Evolutionary conservation across 2,113 vertebrate species (phyloP).

Genomic region (Dromiciops gliroides): DNA sequence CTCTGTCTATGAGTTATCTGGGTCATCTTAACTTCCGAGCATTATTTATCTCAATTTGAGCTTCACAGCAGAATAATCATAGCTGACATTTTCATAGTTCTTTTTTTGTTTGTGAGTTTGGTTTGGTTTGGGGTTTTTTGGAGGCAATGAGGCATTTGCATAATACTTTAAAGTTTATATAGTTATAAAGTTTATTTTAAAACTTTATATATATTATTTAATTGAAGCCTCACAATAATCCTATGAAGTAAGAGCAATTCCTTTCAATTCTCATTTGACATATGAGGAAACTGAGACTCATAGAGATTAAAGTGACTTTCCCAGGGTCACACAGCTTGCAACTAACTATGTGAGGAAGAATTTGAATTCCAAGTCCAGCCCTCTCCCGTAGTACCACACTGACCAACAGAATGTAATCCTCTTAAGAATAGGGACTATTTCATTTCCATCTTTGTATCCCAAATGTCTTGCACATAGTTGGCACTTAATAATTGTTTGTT

Average conservation of each 20-base stretch:
- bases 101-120: neutral
- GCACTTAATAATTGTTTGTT: neutral
- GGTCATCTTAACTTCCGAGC: neutral
- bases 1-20: neutral
- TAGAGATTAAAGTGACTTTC: neutral
- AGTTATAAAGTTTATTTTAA: too few species aligned
- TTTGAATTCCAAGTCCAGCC: neutral
- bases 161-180: neutral
- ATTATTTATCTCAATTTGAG: neutral
- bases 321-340: neutral
- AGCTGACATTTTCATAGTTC: neutral
- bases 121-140: too few species aligned
- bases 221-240: neutral
- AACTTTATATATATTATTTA: neutral
- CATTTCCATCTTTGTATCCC: neutral
- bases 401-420: neutral
- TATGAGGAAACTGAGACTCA: neutral
- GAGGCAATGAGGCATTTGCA: neutral
- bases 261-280: neutral
- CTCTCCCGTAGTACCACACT: neutral
- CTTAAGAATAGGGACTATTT: neutral
- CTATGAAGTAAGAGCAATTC: neutral
- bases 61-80: neutral
- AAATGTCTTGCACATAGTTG: neutral
- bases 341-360: neutral